Percentiles rank a stretch among this genome's conserved stretches.
Evolutionary conservation across 2,797 vertebrate species (phyloP).

Genomic region (Hydrocynus forskahlii): DNA sequence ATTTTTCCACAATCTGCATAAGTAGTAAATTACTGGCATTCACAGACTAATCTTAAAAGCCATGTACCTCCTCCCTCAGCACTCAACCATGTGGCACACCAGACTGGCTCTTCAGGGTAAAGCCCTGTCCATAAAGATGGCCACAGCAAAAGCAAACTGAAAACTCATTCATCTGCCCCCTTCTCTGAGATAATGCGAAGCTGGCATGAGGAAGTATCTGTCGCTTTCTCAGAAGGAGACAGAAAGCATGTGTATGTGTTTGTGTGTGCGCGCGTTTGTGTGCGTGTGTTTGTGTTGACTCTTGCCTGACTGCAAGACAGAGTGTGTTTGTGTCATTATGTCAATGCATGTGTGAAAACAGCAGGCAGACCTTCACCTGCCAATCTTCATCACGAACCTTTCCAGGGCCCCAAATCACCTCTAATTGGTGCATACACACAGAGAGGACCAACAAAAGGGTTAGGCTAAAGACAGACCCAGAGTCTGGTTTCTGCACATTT

Average conservation of each 20-base stretch:
- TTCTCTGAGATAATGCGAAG: not conserved
- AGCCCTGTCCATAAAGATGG: not conserved
- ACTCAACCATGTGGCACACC: conserved; percentile 1
- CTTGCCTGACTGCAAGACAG: not conserved
- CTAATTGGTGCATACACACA: conserved; percentile 42
- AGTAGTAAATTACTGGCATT: conserved; percentile 43
- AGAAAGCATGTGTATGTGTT: too few species aligned
- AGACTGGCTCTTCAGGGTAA: too few species aligned
- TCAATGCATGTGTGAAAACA: not conserved
- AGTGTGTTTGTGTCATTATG: not conserved
- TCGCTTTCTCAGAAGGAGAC: not conserved
- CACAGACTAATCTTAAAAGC: conserved; percentile 47
- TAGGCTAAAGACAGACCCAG: too few species aligned
- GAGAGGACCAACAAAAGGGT: conserved; percentile 61
- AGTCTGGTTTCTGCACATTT: not conserved
- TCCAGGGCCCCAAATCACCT: not conserved
- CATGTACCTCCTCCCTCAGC: conserved; percentile 6
- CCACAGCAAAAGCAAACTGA: not conserved
- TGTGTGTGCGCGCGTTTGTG: too few species aligned
- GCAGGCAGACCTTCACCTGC: conserved; percentile 7
- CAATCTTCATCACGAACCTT: conserved; percentile 16
- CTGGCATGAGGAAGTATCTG: too few species aligned
- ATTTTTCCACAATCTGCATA: conserved; percentile 17
- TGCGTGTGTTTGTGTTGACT: not conserved
- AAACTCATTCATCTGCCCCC: not conserved